These are phyloP conservation scores for Amblyopsis rosae DNA, from an alignment of 2,113 vertebrate genomes.

Conservation along the genomic window DNA sequence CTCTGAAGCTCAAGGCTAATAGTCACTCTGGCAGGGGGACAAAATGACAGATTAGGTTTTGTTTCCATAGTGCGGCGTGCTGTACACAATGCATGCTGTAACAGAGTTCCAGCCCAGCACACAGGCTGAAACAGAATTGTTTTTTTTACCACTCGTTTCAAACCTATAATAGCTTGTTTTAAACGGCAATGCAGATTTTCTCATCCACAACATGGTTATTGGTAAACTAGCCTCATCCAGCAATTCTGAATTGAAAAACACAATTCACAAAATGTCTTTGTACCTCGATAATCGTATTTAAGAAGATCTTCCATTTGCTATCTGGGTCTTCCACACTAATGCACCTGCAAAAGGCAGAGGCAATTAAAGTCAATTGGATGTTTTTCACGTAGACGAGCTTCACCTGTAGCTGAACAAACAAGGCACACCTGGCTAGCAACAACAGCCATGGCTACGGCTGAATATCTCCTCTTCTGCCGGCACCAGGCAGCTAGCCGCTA, in stretches of 20 bases:
- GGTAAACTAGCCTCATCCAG: neutral
- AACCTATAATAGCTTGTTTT: slow-evolving; percentile 32
- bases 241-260: neutral
- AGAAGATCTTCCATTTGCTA: neutral
- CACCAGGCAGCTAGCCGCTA: neutral
- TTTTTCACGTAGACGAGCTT: slow-evolving; percentile 66
- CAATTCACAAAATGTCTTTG: neutral
- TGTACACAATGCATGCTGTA: too few relatives aligned
- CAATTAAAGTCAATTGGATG: slow-evolving; percentile 61
- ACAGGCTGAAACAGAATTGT: too few relatives aligned
- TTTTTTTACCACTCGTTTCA: slow-evolving; percentile 6
- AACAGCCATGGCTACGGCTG: slow-evolving; percentile 45
- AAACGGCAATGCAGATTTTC: slow-evolving; percentile 34
- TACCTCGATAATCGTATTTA: neutral
- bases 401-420: slow-evolving; percentile 75
- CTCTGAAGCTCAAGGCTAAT: neutral
- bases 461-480: slow-evolving; percentile 17
- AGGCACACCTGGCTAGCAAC: slow-evolving; percentile 71
- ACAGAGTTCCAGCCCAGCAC: too few relatives aligned
- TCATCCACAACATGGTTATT: slow-evolving; percentile 48
- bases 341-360: slow-evolving; percentile 43
- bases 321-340: slow-evolving; percentile 13
- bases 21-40: slow-evolving; percentile 2
- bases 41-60: neutral
- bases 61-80: slow-evolving; percentile 12